These are phyloP conservation scores for Darwinula stevensoni DNA, from an alignment of 2,888 invertebrate species.

Conservation along the genomic window DNA sequence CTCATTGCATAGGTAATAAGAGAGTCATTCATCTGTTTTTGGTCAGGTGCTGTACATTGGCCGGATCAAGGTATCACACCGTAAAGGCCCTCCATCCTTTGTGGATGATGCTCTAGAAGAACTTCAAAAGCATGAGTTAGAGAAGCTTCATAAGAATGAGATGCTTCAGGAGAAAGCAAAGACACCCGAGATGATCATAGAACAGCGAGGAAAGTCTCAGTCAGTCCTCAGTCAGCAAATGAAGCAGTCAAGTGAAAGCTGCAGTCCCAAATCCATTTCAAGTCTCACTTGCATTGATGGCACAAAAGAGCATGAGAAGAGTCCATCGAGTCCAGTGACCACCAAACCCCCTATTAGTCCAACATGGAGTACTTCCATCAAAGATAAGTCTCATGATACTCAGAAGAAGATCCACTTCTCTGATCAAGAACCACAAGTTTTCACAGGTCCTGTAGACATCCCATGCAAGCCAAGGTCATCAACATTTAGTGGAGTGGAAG, in stretches of 20 bases:
- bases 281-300: not conserved
- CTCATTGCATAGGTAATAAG: too few relatives aligned
- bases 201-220: not conserved
- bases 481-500: too few relatives aligned
- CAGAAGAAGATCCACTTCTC: too few relatives aligned
- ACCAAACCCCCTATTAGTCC: too few relatives aligned
- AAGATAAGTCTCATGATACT: too few relatives aligned
- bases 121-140: slow-evolving; percentile 8
- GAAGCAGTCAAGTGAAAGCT: not conserved
- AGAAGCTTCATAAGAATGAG: not conserved
- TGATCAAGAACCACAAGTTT: too few relatives aligned
- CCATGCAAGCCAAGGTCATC: too few relatives aligned
- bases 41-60: slow-evolving; percentile 67
- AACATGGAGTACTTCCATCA: too few relatives aligned
- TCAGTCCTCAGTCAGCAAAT: not conserved
- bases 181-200: slow-evolving; percentile 1
- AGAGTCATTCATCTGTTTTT: too few relatives aligned
- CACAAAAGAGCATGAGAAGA: not conserved
- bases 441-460: too few relatives aligned
- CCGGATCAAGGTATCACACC: slow-evolving; percentile 56
- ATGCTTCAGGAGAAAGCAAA: not conserved
- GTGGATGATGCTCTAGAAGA: slow-evolving; percentile 69
- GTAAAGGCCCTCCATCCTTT: slow-evolving; percentile 55
- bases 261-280: not conserved
- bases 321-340: too few relatives aligned